These are phyloP conservation scores for Ornithoptera alexandrae DNA, from an alignment of 2,888 invertebrate species.

Conservation along the genomic window DNA sequence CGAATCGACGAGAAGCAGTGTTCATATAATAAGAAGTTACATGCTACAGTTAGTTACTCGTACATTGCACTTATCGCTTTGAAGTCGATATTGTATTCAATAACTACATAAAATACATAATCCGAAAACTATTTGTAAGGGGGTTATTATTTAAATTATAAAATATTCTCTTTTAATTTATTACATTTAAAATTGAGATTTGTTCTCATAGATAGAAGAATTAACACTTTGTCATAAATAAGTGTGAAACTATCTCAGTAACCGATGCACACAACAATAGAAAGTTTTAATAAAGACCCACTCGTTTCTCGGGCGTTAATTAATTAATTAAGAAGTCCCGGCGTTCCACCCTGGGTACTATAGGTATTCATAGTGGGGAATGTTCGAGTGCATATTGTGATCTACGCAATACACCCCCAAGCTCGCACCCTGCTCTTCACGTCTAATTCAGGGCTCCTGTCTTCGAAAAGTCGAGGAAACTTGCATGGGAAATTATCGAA, in stretches of 20 bases:
- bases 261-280: slow-evolving; percentile 20
- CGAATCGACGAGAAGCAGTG: too few species aligned
- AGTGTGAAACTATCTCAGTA: slow-evolving; percentile 17
- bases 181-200: neutral
- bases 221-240: slow-evolving; percentile 2
- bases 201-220: slow-evolving; percentile 1
- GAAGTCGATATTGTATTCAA: too few species aligned
- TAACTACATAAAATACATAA: too few species aligned
- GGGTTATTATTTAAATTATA: too few species aligned
- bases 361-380: slow-evolving; percentile 70
- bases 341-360: slow-evolving; percentile 52
- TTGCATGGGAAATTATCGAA: slow-evolving; percentile 35
- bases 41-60: too few species aligned
- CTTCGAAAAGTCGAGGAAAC: slow-evolving; percentile 55
- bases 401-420: slow-evolving; percentile 56
- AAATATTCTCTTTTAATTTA: too few species aligned
- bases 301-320: slow-evolving; percentile 39
- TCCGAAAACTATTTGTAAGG: too few species aligned
- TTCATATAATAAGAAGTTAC: too few species aligned
- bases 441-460: slow-evolving; percentile 69
- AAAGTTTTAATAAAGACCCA: slow-evolving; percentile 23
- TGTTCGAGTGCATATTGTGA: slow-evolving; percentile 80
- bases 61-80: too few species aligned
- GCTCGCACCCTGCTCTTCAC: slow-evolving; percentile 60
- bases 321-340: slow-evolving; percentile 56